Conservation (phyloP, 2,797 vertebrate genomes). For the Coregonus sp. region DNA sequence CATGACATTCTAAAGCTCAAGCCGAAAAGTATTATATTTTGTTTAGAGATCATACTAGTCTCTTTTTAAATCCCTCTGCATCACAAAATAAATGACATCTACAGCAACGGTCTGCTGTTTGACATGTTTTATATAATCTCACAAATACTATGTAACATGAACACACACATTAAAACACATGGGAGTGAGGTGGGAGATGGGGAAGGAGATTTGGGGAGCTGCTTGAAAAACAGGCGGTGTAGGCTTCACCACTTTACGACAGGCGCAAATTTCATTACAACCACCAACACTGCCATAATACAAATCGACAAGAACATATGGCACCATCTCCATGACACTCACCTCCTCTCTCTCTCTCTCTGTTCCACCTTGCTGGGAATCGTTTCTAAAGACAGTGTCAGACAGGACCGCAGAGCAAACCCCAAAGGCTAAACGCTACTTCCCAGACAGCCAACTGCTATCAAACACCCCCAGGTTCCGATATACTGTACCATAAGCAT, state of each 20-base stretch:
- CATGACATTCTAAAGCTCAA: background rate
- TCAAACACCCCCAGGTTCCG: constrained; percentile 76
- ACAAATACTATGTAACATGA: constrained; percentile 57
- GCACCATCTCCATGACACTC: constrained; percentile 73
- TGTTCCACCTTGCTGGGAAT: constrained; percentile 75
- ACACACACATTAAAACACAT: constrained; percentile 48
- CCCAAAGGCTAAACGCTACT: constrained; percentile 68
- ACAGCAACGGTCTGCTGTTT: background rate
- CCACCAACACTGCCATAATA: constrained; percentile 55
- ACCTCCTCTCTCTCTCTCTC: constrained; percentile 47
- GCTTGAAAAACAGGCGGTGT: constrained; percentile 58
- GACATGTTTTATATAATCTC: constrained; percentile 39
- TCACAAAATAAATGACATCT: constrained; percentile 48
- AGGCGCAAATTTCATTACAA: constrained; percentile 63
- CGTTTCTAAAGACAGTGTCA: constrained; percentile 76
- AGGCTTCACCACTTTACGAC: constrained; percentile 28
- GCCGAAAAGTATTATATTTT: background rate
- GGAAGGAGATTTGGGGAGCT: constrained; percentile 70
- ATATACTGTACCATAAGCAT: constrained; percentile 64
- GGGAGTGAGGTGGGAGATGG: constrained; percentile 64
- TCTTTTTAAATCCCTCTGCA: too few species aligned
- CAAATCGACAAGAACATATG: constrained; percentile 71
- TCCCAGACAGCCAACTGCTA: constrained; percentile 76
- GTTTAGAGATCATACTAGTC: too few species aligned
- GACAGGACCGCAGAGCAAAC: constrained; percentile 76